A percentile compares a stretch with the other conserved stretches of the same genome.
Evolutionary conservation across 2,888 invertebrate genomes (phyloP).

Genomic region (Drosophila cyrtoloma): DNA sequence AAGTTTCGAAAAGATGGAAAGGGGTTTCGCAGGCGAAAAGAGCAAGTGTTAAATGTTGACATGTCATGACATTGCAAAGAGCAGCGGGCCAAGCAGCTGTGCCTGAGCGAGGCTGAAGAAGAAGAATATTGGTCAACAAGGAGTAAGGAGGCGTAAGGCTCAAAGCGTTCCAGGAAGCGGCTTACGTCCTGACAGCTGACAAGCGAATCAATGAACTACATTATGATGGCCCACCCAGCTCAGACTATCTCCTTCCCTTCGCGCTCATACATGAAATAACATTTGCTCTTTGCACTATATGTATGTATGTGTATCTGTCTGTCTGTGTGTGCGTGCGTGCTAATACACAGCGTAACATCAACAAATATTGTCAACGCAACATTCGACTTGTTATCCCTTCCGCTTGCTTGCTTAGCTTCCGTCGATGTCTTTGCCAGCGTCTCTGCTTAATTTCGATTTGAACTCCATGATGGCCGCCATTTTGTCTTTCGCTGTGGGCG

Average conservation of each 20-base stretch:
- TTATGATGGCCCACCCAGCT: slow-evolving; percentile 63
- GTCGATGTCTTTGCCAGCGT: slow-evolving; percentile 32
- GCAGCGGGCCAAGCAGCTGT: slow-evolving; percentile 51
- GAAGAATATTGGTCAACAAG: slow-evolving; percentile 60
- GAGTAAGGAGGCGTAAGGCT: slow-evolving; percentile 25
- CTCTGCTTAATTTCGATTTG: slow-evolving; percentile 76
- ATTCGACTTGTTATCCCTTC: slow-evolving; percentile 79
- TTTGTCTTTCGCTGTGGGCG: slow-evolving; percentile 55
- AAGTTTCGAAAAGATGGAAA: slow-evolving; percentile 39
- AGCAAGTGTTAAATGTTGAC: slow-evolving; percentile 81
- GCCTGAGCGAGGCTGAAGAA: slow-evolving; percentile 26
- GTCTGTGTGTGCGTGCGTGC: slow-evolving; percentile 44
- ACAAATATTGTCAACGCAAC: slow-evolving; percentile 79
- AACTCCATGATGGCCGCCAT: slow-evolving; percentile 71
- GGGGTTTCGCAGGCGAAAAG: slow-evolving; percentile 55
- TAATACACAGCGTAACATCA: slow-evolving; percentile 61
- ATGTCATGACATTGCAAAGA: slow-evolving; percentile 79
- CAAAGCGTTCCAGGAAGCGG: slow-evolving; percentile 64
- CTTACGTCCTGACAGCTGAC: slow-evolving; percentile 78
- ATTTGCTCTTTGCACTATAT: slow-evolving; percentile 39
- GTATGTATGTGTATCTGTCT: slow-evolving; percentile 4
- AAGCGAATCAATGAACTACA: slow-evolving; percentile 77
- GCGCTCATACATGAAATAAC: slow-evolving; percentile 52
- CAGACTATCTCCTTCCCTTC: slow-evolving; percentile 8
- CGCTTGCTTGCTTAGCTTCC: slow-evolving; percentile 66